These are phyloP conservation scores for Drosophila pruinosa DNA, from an alignment of 1,140 invertebrate genomes.

Conservation along the genomic window DNA sequence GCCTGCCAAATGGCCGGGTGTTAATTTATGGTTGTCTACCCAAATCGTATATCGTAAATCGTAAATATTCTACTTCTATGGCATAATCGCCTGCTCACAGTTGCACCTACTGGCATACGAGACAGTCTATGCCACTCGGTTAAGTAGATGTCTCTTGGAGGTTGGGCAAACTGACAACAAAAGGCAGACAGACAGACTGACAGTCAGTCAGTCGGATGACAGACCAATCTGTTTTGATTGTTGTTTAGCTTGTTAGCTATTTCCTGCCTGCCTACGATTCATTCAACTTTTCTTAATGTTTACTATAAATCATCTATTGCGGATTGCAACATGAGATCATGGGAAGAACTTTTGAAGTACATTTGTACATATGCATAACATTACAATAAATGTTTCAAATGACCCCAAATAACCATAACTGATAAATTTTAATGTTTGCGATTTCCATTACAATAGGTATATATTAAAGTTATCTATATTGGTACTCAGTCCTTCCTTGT, in stretches of 20 bases:
- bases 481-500: too few relatives aligned
- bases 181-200: not conserved
- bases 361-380: not conserved
- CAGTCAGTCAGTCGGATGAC: not conserved
- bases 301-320: not conserved
- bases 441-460: not conserved
- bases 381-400: not conserved
- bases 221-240: slow-evolving; percentile 24
- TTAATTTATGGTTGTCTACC: slow-evolving; percentile 43
- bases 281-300: not conserved
- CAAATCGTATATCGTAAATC: slow-evolving; percentile 35
- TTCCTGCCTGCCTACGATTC: slow-evolving; percentile 36
- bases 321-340: not conserved
- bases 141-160: slow-evolving; percentile 20
- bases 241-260: slow-evolving; percentile 33
- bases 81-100: slow-evolving; percentile 18
- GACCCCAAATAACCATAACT: too few relatives aligned
- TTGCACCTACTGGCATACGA: not conserved
- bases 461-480: too few relatives aligned
- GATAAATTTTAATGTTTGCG: too few relatives aligned
- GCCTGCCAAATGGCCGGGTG: slow-evolving; percentile 38
- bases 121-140: not conserved
- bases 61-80: slow-evolving; percentile 35
- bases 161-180: slow-evolving; percentile 21
- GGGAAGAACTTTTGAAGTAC: not conserved